A percentile compares a stretch with the other conserved stretches of the same genome.
These are phyloP conservation scores for Heteromyza rotundicornis DNA, from an alignment of 2,888 invertebrate genomes.

Conservation along the genomic window DNA sequence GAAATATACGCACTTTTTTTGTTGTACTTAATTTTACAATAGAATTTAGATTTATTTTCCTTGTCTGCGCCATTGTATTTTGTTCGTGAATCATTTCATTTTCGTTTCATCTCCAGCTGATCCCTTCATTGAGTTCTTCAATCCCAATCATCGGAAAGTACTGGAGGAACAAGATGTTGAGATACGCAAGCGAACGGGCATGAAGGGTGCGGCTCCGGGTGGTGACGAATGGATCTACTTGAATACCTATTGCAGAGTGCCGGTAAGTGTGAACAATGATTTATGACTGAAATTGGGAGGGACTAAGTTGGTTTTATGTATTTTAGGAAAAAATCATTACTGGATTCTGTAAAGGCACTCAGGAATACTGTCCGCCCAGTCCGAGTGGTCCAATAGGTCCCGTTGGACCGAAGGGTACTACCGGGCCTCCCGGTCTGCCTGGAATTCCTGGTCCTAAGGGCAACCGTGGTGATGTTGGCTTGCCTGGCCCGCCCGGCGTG, in stretches of 20 bases:
- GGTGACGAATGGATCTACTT: conserved; percentile 86
- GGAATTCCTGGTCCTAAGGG: conserved; percentile 76
- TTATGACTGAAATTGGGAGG: no score
- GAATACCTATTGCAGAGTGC: conserved; percentile 84
- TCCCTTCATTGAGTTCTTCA: conserved; percentile 77
- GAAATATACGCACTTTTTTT: no score
- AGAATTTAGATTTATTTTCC: no score
- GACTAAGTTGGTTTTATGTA: background rate
- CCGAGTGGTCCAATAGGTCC: conserved; percentile 68
- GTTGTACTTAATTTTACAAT: no score
- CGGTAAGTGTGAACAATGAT: conserved; percentile 66
- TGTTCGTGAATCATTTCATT: background rate
- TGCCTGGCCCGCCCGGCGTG: conserved; percentile 70
- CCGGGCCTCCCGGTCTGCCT: conserved; percentile 70
- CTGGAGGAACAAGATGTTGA: conserved; percentile 72
- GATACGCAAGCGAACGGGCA: conserved; percentile 68
- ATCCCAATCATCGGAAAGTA: conserved; percentile 71
- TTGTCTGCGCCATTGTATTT: background rate
- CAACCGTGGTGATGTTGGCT: conserved; percentile 71
- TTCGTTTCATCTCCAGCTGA: conserved; percentile 46
- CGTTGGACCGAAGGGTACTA: conserved; percentile 73
- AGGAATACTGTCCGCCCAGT: conserved; percentile 72
- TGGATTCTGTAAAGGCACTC: conserved; percentile 82
- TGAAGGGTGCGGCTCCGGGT: conserved; percentile 73
- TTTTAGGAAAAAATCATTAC: conserved; percentile 81